phyloP scores from a whole-genome alignment of 2,888 invertebrate genomes.

The Aleiodes alternator region DNA sequence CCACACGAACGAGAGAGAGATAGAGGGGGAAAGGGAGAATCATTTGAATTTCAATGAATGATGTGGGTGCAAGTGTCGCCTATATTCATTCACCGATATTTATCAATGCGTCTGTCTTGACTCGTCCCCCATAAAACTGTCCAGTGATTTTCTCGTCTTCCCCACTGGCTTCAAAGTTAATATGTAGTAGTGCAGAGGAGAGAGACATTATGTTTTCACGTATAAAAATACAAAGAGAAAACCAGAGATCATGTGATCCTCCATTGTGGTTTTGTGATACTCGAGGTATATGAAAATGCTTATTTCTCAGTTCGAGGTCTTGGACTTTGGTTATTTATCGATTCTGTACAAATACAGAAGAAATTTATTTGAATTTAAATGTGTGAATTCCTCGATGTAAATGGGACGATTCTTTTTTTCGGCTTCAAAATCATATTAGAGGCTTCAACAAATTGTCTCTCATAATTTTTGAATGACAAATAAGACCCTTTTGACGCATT shows the following conservation, averaged over 20 bases:
- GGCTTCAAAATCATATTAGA: not conserved
- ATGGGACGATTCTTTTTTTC: slow-evolving; percentile 7
- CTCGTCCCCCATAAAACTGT: slow-evolving; percentile 27
- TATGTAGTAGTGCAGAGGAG: not conserved
- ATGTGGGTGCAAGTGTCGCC: slow-evolving; percentile 71
- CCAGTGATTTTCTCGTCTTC: slow-evolving; percentile 23
- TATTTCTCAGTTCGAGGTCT: not conserved
- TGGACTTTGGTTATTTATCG: slow-evolving; percentile 7
- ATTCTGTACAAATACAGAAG: not conserved
- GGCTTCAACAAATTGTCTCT: slow-evolving; percentile 31
- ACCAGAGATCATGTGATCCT: slow-evolving; percentile 31
- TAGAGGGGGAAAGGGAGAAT: slow-evolving; percentile 51
- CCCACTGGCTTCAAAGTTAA: not conserved
- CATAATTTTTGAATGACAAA: slow-evolving; percentile 44
- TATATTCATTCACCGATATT: slow-evolving; percentile 62
- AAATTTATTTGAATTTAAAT: too few relatives aligned
- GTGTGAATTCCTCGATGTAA: too few relatives aligned
- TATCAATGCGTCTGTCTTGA: slow-evolving; percentile 47
- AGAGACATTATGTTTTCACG: not conserved
- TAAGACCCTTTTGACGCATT: slow-evolving; percentile 39
- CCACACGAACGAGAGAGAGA: not conserved
- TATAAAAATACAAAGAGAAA: slow-evolving; percentile 31
- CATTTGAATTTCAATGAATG: slow-evolving; percentile 73
- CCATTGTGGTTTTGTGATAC: slow-evolving; percentile 17
- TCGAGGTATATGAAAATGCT: slow-evolving; percentile 1